Percentiles rank a stretch among this genome's conserved stretches.
Evolutionary conservation across 2,797 vertebrate genomes (phyloP).

Genomic region (Pangasius krempfi): DNA sequence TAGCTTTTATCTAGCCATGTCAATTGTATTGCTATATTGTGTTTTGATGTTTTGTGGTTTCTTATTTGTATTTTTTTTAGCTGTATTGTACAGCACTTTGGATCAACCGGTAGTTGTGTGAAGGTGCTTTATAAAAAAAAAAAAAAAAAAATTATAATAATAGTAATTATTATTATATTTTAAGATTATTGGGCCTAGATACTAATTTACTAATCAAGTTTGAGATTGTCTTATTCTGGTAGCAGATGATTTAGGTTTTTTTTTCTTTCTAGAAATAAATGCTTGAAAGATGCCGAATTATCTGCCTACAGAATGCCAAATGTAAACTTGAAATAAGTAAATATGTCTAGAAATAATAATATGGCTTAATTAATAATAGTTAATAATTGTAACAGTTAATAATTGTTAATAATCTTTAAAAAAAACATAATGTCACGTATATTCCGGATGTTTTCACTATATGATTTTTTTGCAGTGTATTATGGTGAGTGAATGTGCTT

Average conservation of each 20-base stretch:
- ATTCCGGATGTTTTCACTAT: constrained; percentile 15
- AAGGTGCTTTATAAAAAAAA: no score
- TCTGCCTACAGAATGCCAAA: background rate
- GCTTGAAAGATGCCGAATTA: background rate
- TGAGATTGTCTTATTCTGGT: background rate
- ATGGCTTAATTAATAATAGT: no score
- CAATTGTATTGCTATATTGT: no score
- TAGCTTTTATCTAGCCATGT: no score
- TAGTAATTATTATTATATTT: no score
- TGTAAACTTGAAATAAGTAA: background rate
- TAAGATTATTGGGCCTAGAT: background rate
- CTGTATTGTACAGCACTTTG: no score
- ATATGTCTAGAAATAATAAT: background rate
- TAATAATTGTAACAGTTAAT: no score
- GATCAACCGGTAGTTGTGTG: no score
- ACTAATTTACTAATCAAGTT: background rate
- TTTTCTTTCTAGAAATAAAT: background rate
- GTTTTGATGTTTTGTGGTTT: no score
- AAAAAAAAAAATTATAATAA: no score
- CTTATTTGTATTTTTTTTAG: no score
- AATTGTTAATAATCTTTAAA: no score
- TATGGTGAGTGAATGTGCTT: constrained; percentile 11
- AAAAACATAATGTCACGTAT: background rate
- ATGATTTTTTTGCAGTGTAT: constrained; percentile 17
- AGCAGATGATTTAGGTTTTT: background rate